Conservation (phyloP, 2,113 vertebrate genomes). For the Channa argus region DNA sequence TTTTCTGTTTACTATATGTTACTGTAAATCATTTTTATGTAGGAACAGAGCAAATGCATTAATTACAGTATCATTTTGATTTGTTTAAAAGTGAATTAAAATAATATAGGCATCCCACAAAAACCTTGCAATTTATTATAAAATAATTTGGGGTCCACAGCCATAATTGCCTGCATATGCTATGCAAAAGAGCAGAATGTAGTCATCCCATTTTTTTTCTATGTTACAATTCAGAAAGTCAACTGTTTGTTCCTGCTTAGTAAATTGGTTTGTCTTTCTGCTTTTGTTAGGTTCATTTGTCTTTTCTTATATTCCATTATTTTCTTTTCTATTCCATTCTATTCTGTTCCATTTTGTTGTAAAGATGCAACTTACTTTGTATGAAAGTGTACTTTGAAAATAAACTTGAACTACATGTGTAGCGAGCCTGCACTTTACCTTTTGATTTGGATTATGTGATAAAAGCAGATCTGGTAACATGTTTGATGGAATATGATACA, state of each 20-base stretch:
- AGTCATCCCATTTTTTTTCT: conserved; percentile 1
- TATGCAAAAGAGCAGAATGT: conserved; percentile 21
- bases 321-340: not conserved
- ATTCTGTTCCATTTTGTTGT: not conserved
- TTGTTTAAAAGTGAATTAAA: not conserved
- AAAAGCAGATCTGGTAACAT: not conserved
- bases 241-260: not conserved
- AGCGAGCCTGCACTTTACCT: not conserved
- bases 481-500: too few relatives aligned
- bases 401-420: conserved; percentile 14
- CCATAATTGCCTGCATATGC: not conserved
- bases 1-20: not conserved
- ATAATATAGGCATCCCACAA: conserved; percentile 3
- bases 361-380: not conserved
- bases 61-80: not conserved
- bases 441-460: conserved; percentile 2
- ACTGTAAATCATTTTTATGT: too few relatives aligned
- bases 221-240: not conserved
- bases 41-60: not conserved
- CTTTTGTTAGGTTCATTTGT: not conserved
- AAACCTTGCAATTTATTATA: conserved; percentile 34
- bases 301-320: not conserved
- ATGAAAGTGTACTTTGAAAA: not conserved
- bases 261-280: not conserved
- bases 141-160: conserved; percentile 17